Evolutionary conservation across 2,888 invertebrate species (phyloP).

Genomic region (Ophioninae sp.): DNA sequence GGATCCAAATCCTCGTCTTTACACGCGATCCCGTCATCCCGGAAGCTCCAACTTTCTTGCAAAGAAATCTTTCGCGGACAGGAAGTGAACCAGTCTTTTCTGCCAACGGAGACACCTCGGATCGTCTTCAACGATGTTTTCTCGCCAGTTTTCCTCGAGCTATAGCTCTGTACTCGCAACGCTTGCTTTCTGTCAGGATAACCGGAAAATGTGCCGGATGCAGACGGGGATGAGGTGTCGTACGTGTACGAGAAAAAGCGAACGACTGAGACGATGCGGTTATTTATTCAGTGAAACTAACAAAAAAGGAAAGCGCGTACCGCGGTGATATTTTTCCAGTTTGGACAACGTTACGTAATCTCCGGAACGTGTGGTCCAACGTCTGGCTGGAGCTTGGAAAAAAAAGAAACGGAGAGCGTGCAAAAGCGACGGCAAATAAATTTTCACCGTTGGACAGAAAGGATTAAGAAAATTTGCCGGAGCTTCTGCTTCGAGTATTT

Average conservation of each 20-base stretch:
- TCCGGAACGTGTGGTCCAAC: not conserved
- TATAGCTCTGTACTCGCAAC: constrained; percentile 24
- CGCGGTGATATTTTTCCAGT: not conserved
- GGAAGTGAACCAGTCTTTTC: constrained; percentile 36
- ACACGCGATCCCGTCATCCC: not conserved
- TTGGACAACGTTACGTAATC: constrained; percentile 38
- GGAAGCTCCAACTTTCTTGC: constrained; percentile 43
- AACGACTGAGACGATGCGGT: constrained; percentile 29
- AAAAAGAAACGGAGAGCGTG: constrained; percentile 22
- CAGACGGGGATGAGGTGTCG: not conserved
- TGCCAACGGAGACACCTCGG: constrained; percentile 17
- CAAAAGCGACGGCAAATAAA: not conserved
- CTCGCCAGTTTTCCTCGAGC: constrained; percentile 13
- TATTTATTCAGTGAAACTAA: constrained; percentile 51
- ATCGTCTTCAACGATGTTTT: constrained; percentile 24
- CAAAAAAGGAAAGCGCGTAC: not conserved
- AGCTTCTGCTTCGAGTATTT: not conserved
- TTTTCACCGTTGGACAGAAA: not conserved
- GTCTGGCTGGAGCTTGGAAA: too few relatives aligned
- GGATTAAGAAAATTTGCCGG: constrained; percentile 5
- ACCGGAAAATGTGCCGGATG: constrained; percentile 49
- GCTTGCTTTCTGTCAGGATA: constrained; percentile 44
- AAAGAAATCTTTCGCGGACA: constrained; percentile 23
- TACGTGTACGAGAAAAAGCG: constrained; percentile 19
- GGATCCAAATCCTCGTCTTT: too few relatives aligned